A percentile compares a stretch with the other conserved stretches of the same genome.
phyloP scores from a whole-genome alignment of 1,140 invertebrate genomes.

The Maniola jurtina region DNA sequence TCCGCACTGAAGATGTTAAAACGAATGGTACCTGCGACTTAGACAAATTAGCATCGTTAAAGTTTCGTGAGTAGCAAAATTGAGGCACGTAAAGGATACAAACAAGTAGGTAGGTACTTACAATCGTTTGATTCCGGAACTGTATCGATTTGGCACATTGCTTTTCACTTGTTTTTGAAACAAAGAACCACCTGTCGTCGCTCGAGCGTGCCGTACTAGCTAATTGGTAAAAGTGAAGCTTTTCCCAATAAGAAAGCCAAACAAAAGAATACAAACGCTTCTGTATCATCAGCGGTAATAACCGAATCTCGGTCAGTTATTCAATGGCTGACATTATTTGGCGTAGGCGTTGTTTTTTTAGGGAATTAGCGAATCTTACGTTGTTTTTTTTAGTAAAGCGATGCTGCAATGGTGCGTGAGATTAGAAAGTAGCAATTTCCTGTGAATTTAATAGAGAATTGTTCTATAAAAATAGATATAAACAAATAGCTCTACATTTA shows the following conservation, averaged over 20 bases:
- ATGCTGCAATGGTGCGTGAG: constrained; percentile 20
- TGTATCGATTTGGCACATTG: constrained; percentile 52
- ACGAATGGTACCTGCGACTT: too few relatives aligned
- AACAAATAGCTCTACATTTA: too few relatives aligned
- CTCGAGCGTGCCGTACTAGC: constrained; percentile 47
- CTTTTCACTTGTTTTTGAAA: constrained; percentile 70
- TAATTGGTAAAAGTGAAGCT: constrained; percentile 75
- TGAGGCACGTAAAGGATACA: too few relatives aligned
- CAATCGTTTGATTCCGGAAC: constrained; percentile 33
- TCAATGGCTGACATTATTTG: constrained; percentile 33
- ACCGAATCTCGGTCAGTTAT: constrained; percentile 31
- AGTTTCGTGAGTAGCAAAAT: too few relatives aligned
- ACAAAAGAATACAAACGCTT: constrained; percentile 50
- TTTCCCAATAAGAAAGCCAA: constrained; percentile 65
- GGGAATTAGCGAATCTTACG: constrained; percentile 37
- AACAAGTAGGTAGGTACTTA: too few relatives aligned
- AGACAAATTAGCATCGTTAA: too few relatives aligned
- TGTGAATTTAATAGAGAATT: not conserved
- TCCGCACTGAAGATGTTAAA: too few relatives aligned
- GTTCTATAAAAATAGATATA: too few relatives aligned
- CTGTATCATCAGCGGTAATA: constrained; percentile 44
- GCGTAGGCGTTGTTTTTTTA: constrained; percentile 26
- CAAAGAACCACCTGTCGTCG: constrained; percentile 55
- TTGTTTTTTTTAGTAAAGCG: constrained; percentile 17
- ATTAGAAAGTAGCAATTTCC: constrained; percentile 24